Conservation (phyloP, 2,888 invertebrate genomes). For the Yponomeuta malinellus region DNA sequence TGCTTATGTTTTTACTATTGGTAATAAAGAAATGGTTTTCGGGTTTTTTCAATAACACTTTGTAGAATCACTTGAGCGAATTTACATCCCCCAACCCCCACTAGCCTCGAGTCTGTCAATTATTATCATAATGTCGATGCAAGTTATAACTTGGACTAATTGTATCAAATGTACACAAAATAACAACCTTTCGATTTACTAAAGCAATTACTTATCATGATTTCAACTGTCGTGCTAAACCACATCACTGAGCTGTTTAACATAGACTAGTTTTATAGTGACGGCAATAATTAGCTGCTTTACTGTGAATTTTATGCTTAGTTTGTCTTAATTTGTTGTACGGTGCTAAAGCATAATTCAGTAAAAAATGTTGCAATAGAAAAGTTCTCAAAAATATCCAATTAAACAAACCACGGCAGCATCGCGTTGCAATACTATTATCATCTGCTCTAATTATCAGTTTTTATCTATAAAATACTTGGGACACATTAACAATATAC, state of each 20-base stretch:
- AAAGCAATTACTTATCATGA: constrained; percentile 6
- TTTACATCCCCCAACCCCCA: neutral
- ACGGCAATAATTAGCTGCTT: neutral
- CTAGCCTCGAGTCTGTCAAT: constrained; percentile 22
- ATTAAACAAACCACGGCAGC: constrained; percentile 38
- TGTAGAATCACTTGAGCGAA: neutral
- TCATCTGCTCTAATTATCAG: constrained; percentile 40
- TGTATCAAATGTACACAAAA: constrained; percentile 64
- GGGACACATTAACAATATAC: constrained; percentile 32
- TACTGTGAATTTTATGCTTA: neutral
- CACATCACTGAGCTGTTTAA: constrained; percentile 10
- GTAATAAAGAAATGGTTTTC: no score
- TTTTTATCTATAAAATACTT: constrained; percentile 48
- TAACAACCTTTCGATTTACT: constrained; percentile 27
- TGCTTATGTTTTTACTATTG: no score
- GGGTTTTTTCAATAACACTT: neutral
- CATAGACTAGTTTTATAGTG: constrained; percentile 11
- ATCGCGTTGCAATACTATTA: constrained; percentile 31
- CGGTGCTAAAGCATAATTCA: neutral
- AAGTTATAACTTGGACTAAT: constrained; percentile 45
- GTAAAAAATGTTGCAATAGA: neutral
- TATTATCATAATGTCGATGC: constrained; percentile 70
- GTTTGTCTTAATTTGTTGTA: neutral
- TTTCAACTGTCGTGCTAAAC: constrained; percentile 6
- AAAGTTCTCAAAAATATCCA: constrained; percentile 25